Evolutionary conservation across 2,113 vertebrate genomes (phyloP).

Genomic region (Colistium nudipinnis): DNA sequence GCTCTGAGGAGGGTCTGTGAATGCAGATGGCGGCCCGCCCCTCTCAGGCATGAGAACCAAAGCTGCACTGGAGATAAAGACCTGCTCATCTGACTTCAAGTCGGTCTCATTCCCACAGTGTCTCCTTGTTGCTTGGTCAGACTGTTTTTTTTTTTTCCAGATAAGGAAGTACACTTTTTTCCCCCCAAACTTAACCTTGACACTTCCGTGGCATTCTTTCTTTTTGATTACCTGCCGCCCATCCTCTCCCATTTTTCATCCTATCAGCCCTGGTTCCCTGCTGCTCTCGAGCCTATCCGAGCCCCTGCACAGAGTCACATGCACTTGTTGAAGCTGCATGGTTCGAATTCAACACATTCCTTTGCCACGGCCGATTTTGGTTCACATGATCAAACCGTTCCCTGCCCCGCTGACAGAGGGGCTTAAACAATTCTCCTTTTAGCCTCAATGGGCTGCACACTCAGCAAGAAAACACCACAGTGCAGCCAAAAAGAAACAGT

Average conservation of each 20-base stretch:
- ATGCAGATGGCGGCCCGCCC: conserved; percentile 50
- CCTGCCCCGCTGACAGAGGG: conserved; percentile 61
- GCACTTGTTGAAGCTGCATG: conserved; percentile 80
- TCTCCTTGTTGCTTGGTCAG: conserved; percentile 40
- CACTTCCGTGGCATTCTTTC: conserved; percentile 12
- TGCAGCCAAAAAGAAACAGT: not conserved
- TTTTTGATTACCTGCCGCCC: conserved; percentile 37
- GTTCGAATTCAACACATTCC: conserved; percentile 85
- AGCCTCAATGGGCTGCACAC: conserved; percentile 24
- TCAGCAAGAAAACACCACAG: conserved; percentile 32
- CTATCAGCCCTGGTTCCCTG: conserved; percentile 35
- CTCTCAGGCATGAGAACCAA: conserved; percentile 56
- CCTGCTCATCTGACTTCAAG: conserved; percentile 57
- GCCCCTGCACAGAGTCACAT: conserved; percentile 75
- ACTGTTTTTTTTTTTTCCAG: conserved; percentile 11
- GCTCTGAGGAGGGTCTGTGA: conserved; percentile 55
- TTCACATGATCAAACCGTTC: conserved; percentile 76
- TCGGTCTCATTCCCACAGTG: conserved; percentile 56
- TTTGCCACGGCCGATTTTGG: conserved; percentile 72
- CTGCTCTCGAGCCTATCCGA: conserved; percentile 40
- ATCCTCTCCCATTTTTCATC: conserved; percentile 26
- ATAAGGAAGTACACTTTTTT: conserved; percentile 23
- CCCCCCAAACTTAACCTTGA: conserved; percentile 42
- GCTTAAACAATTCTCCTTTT: conserved; percentile 70
- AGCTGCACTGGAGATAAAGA: conserved; percentile 46